These are phyloP conservation scores for Channa striata DNA, from an alignment of 2,797 vertebrate species.

Conservation along the genomic window DNA sequence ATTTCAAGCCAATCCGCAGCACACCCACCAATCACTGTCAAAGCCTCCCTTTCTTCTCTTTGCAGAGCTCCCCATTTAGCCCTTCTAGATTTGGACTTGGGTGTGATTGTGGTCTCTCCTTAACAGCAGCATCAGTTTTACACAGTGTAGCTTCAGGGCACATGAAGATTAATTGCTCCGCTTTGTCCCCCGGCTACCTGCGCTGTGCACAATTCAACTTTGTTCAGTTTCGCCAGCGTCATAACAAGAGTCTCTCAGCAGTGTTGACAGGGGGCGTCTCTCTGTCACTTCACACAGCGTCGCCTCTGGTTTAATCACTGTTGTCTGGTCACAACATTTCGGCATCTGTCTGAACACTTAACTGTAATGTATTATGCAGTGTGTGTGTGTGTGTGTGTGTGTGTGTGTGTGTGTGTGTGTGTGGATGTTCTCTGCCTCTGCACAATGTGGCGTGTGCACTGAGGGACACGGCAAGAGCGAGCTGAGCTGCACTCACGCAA, in stretches of 20 bases:
- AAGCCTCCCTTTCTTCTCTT: constrained; percentile 35
- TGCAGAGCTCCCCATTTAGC: constrained; percentile 44
- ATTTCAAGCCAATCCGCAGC: constrained; percentile 48
- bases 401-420: neutral
- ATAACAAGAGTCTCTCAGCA: constrained; percentile 16
- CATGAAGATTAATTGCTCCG: constrained; percentile 54
- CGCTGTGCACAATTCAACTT: constrained; percentile 28
- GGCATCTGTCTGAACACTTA: constrained; percentile 21
- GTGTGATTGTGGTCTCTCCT: constrained; percentile 51
- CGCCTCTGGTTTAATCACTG: constrained; percentile 23
- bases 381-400: neutral
- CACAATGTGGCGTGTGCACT: constrained; percentile 10
- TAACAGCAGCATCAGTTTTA: constrained; percentile 53
- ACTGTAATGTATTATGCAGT: constrained; percentile 22
- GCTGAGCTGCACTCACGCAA: constrained; percentile 18
- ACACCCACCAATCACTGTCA: constrained; percentile 68
- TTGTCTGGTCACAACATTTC: constrained; percentile 34
- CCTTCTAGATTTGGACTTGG: constrained; percentile 47
- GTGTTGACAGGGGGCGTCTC: neutral
- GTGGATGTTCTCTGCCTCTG: constrained; percentile 21
- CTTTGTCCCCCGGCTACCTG: constrained; percentile 37
- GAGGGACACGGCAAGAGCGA: constrained; percentile 3
- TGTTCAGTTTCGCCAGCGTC: constrained; percentile 24
- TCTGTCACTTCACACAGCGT: constrained; percentile 6
- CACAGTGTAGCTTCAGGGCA: constrained; percentile 18